phyloP scores from a whole-genome alignment of 1,140 invertebrate species.

The Kradibia gibbosae region DNA sequence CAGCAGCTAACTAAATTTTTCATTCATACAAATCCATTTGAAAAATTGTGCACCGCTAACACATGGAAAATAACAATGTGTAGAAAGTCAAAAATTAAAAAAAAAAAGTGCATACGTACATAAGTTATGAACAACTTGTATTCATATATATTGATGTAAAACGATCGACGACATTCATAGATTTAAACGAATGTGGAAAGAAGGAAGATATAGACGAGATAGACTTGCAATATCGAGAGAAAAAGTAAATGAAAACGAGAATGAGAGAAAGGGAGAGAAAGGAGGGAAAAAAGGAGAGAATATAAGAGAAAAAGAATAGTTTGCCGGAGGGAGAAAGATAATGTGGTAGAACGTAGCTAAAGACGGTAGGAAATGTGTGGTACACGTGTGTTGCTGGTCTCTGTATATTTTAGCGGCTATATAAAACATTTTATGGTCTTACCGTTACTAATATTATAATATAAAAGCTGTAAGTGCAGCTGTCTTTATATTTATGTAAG shows the following conservation, averaged over 20 bases:
- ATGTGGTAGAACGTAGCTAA: conserved; percentile 12
- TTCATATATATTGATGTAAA: neutral
- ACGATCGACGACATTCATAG: conserved; percentile 2
- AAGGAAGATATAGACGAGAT: conserved; percentile 14
- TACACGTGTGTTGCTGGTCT: conserved; percentile 44
- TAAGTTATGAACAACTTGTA: neutral
- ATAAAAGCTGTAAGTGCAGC: conserved; percentile 25
- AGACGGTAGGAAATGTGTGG: conserved; percentile 33
- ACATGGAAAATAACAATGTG: too few species aligned
- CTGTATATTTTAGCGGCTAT: conserved; percentile 33
- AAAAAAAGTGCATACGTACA: neutral
- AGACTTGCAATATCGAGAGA: conserved; percentile 11
- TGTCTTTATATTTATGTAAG: conserved; percentile 16
- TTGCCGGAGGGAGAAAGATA: conserved; percentile 43
- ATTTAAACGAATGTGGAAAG: neutral
- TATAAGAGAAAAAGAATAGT: neutral
- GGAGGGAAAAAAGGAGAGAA: neutral
- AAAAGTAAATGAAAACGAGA: neutral
- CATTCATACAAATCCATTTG: conserved; percentile 3
- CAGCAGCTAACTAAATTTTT: conserved; percentile 14
- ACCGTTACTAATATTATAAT: conserved; percentile 29
- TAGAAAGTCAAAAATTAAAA: neutral
- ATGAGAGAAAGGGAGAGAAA: neutral
- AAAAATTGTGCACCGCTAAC: neutral
- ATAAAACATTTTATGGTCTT: conserved; percentile 29